Conservation (phyloP, 2,888 invertebrate genomes). For the Drosophila borborema region DNA sequence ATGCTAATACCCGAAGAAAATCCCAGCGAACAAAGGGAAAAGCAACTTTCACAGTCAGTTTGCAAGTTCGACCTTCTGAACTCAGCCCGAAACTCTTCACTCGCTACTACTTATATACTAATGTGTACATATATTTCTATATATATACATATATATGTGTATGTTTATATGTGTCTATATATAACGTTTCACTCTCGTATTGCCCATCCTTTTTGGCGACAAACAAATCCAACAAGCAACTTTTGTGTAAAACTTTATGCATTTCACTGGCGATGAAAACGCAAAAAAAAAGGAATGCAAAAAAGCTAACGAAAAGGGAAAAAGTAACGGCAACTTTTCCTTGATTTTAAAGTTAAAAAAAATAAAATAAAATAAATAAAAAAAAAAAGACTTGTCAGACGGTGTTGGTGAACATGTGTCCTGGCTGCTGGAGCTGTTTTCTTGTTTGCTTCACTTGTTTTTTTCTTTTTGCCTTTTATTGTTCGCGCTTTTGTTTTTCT, state of each 20-base stretch:
- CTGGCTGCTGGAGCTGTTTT: slow-evolving; percentile 24
- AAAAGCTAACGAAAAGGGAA: slow-evolving; percentile 28
- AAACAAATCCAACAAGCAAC: slow-evolving; percentile 77
- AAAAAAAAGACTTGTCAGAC: slow-evolving; percentile 45
- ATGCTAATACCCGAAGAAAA: slow-evolving; percentile 71
- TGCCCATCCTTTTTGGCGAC: slow-evolving; percentile 65
- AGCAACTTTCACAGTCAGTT: slow-evolving; percentile 66
- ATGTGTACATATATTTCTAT: background rate
- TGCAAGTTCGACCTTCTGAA: slow-evolving; percentile 55
- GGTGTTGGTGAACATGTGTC: slow-evolving; percentile 54
- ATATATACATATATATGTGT: background rate
- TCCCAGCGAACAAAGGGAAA: slow-evolving; percentile 63
- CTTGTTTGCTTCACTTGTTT: slow-evolving; percentile 1
- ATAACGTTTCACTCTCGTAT: slow-evolving; percentile 8
- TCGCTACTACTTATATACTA: slow-evolving; percentile 9
- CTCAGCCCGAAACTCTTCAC: slow-evolving; percentile 19
- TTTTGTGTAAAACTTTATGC: slow-evolving; percentile 76
- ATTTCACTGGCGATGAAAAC: slow-evolving; percentile 74
- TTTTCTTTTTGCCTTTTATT: slow-evolving; percentile 28
- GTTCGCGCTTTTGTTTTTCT: slow-evolving; percentile 61
- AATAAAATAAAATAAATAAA: slow-evolving; percentile 17
- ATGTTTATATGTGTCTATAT: background rate
- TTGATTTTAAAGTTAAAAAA: slow-evolving; percentile 57
- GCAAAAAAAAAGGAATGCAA: slow-evolving; percentile 26
- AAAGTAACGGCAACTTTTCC: slow-evolving; percentile 51